Evolutionary conservation across 1,140 invertebrate genomes (phyloP), one percentile per base, ranked within the genome.

Genomic region (Drosophila carrolli): DNA sequence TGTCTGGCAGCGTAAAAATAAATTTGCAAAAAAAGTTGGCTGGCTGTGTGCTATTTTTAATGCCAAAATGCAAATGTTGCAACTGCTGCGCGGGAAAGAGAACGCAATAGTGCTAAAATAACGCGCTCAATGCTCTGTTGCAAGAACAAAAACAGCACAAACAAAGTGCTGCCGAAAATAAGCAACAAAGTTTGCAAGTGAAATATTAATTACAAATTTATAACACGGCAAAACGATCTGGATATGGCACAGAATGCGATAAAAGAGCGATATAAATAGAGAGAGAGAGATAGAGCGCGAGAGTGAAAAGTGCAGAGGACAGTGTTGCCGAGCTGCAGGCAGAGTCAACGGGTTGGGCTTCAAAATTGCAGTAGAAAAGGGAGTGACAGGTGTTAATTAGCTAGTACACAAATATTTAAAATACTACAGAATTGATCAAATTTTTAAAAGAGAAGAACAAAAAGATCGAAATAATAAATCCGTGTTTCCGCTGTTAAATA

Each of bases 31-130:
- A 60, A 73, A 44, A 58, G 44, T 57, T 66, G 41, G 63, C 70
- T 84, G 50, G 80, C 80, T 83, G 60, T 79, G 81, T 48, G 81
- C 77, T 85, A 85, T 85, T 85, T 85, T 74, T 85, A 84, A 73
- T 61, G 50, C 60, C 54, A 43, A 51, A 51, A 67, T 76, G 72
- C 72, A 66, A 75, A 73, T 82, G 55, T 70, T 76, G 60, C 66
- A 75, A 71, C 43, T 43, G 27, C 40, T 14, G 40, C 27, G 37
- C 40, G 44, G 47, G 55, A 44, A 41, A 41, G 72, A 37, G 50
- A 59, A 1, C n/a, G 23, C 11, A 14, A 27, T 5, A 48, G 66
- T 75, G 72, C 72, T 43, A 75, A 75, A 75, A 75, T 75, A 75
- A 75, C 72, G 75, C 35, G 29, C 41, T 53, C 32, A 75, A 71